phyloP scores from a whole-genome alignment of 2,113 vertebrate genomes.

The Rutilus rutilus region DNA sequence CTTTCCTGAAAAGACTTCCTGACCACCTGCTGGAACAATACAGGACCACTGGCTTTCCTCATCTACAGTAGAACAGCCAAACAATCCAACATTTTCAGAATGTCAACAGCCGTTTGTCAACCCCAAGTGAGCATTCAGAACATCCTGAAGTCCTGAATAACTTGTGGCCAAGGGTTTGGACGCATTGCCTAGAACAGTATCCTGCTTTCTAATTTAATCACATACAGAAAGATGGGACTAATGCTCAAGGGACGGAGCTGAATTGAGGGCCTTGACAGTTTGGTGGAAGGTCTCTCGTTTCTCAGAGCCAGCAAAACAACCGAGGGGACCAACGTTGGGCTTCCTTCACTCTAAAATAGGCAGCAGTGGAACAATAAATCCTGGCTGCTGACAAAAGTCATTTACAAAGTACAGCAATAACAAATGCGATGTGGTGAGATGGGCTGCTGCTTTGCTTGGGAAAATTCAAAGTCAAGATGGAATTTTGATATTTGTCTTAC shows the following conservation, averaged over 20 bases:
- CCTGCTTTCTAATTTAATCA: slow-evolving; percentile 25
- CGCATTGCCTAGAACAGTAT: slow-evolving; percentile 9
- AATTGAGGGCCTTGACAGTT: slow-evolving; percentile 25
- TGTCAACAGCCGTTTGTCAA: slow-evolving; percentile 66
- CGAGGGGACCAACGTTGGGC: neutral
- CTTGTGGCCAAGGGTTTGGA: neutral
- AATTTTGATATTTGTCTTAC: neutral
- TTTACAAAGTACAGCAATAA: neutral
- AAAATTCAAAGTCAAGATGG: neutral
- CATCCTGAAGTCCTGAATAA: neutral
- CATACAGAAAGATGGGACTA: slow-evolving; percentile 10
- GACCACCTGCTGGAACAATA: slow-evolving; percentile 76
- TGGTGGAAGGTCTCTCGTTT: slow-evolving; percentile 19
- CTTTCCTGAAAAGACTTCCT: slow-evolving; percentile 79
- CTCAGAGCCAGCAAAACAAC: slow-evolving; percentile 12
- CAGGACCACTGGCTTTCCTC: slow-evolving; percentile 63
- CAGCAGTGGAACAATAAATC: slow-evolving; percentile 15
- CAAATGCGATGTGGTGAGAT: neutral
- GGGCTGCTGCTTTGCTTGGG: neutral
- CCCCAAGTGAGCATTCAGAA: slow-evolving; percentile 28
- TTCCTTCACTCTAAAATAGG: neutral
- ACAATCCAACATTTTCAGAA: slow-evolving; percentile 58
- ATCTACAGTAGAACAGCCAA: slow-evolving; percentile 62
- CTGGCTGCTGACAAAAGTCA: neutral
- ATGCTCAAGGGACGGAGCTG: neutral